Conservation (phyloP, 2,113 vertebrate genomes). For the Typhlomys cinereus region DNA sequence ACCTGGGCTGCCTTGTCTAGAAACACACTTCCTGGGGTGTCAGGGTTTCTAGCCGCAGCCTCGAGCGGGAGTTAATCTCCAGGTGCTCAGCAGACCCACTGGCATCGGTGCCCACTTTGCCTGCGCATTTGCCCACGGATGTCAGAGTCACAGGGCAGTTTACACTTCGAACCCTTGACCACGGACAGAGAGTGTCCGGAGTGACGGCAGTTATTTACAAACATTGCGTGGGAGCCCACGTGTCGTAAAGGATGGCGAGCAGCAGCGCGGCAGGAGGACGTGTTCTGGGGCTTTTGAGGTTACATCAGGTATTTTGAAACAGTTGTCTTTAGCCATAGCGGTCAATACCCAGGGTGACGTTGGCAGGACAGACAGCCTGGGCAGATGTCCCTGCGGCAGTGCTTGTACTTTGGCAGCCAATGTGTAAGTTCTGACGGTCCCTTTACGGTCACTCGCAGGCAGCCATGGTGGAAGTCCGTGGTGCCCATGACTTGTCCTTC, state of each 20-base stretch:
- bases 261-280: too few species aligned
- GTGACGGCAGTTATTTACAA: not conserved
- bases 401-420: not conserved
- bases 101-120: fast-evolving
- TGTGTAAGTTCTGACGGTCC: not conserved
- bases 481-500: not conserved
- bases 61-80: not conserved
- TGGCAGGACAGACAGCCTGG: not conserved
- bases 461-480: not conserved
- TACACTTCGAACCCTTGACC: fast-evolving
- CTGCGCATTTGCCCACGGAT: fast-evolving
- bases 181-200: not conserved
- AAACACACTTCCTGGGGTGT: not conserved
- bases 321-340: not conserved
- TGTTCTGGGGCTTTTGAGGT: too few species aligned
- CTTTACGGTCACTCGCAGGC: not conserved
- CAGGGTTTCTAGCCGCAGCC: not conserved
- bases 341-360: not conserved
- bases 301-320: not conserved
- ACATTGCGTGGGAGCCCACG: fast-evolving
- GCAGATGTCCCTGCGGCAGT: not conserved
- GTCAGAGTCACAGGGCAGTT: fast-evolving
- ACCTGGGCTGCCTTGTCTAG: not conserved
- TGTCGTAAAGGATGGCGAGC: not conserved
- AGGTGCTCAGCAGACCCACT: not conserved